These are phyloP conservation scores for Bradypus variegatus DNA, from an alignment of 2,797 vertebrate genomes.

Conservation along the genomic window DNA sequence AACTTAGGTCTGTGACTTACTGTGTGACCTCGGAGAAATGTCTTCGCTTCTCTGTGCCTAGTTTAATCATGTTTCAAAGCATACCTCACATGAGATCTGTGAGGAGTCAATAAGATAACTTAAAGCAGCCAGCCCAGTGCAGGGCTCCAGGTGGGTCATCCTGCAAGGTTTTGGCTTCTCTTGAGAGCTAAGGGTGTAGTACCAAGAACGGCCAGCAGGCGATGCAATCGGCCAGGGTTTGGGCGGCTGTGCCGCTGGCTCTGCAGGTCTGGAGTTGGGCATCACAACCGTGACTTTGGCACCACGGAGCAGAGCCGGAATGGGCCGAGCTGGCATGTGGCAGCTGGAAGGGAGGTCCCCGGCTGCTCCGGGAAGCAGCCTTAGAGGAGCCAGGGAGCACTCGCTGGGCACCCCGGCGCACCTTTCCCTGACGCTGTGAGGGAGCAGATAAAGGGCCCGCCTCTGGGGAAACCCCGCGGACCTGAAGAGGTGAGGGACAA, in stretches of 20 bases:
- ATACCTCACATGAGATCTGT: neutral
- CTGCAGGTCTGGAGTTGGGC: conserved; percentile 52
- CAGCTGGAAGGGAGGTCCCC: conserved; percentile 38
- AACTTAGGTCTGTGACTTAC: neutral
- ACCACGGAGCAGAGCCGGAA: conserved; percentile 22
- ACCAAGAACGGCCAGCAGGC: conserved; percentile 52
- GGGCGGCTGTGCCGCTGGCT: conserved; percentile 46
- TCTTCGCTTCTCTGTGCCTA: neutral
- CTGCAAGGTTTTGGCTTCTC: neutral
- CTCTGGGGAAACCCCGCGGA: neutral
- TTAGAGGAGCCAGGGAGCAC: conserved; percentile 19
- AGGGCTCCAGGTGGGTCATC: neutral
- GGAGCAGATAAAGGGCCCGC: neutral
- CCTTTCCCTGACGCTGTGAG: rapidly evolving
- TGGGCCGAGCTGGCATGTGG: conserved; percentile 51
- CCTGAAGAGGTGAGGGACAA: neutral
- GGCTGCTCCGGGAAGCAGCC: conserved; percentile 36
- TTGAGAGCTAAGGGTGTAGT: neutral
- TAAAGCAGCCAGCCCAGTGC: neutral
- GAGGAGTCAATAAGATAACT: neutral
- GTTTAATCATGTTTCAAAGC: neutral
- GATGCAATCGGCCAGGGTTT: conserved; percentile 58
- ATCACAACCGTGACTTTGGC: conserved; percentile 67
- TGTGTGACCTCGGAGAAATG: neutral
- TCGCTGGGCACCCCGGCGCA: neutral